A percentile compares a stretch with the other conserved stretches of the same genome.
Conservation (phyloP, 2,888 invertebrate genomes). For the Suillia variegata region DNA sequence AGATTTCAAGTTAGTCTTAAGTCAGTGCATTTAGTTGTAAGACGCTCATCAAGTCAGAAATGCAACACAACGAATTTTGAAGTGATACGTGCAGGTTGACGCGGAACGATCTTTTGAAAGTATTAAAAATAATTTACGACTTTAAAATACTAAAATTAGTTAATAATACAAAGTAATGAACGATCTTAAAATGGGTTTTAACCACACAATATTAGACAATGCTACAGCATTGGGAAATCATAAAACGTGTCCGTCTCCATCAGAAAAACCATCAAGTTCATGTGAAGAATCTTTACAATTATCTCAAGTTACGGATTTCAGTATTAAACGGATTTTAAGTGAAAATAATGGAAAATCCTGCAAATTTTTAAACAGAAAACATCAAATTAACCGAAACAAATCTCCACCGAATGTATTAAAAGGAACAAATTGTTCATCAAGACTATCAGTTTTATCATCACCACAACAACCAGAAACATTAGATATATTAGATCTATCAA, state of each 20-base stretch:
- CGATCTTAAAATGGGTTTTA: constrained; percentile 56
- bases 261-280: not conserved
- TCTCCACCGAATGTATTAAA: constrained; percentile 12
- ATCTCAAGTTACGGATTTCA: constrained; percentile 56
- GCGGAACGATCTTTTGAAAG: not conserved
- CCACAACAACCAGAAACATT: no score
- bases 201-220: constrained; percentile 57
- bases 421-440: constrained; percentile 10
- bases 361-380: constrained; percentile 14
- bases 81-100: constrained; percentile 53
- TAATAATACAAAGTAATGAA: constrained; percentile 42
- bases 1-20: not conserved
- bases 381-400: not conserved
- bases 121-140: constrained; percentile 10
- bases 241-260: constrained; percentile 44
- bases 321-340: constrained; percentile 53
- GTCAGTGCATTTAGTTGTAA: constrained; percentile 32
- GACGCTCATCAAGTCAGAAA: constrained; percentile 34
- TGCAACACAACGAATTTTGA: constrained; percentile 54
- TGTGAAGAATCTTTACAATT: not conserved
- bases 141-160: constrained; percentile 2
- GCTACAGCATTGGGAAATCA: constrained; percentile 48
- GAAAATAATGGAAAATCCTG: constrained; percentile 12
- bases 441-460: not conserved
- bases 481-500: constrained; percentile 56